Conservation (phyloP, 2,797 vertebrate genomes). For the Staurois parvus region DNA sequence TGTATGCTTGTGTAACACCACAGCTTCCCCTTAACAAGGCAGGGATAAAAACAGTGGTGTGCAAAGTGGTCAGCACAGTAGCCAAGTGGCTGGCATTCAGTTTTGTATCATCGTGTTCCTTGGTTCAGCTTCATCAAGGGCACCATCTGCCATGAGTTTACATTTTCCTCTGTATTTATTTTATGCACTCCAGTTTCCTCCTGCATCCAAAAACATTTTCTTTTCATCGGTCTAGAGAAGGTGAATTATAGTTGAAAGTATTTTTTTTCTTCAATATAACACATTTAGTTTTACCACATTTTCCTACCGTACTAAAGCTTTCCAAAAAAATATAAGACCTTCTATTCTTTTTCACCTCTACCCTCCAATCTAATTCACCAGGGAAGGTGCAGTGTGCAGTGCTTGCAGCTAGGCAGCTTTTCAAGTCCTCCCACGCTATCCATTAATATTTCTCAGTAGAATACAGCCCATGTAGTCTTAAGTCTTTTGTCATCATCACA, state of each 20-base stretch:
- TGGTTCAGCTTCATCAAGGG: not conserved
- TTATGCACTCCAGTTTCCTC: not conserved
- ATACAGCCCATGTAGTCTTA: conserved; percentile 31
- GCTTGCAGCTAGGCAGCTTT: conserved; percentile 25
- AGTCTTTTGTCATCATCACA: conserved; percentile 20
- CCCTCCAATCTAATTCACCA: conserved; percentile 12
- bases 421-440: conserved; percentile 47
- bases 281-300: not conserved
- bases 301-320: conserved; percentile 20
- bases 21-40: too few species aligned
- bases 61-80: too few species aligned
- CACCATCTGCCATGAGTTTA: too few species aligned
- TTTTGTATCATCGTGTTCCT: not conserved
- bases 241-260: not conserved
- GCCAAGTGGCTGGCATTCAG: too few species aligned
- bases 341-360: conserved; percentile 36
- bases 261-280: not conserved
- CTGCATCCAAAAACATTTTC: not conserved
- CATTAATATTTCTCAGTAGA: conserved; percentile 34
- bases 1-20: too few species aligned
- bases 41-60: too few species aligned
- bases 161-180: not conserved
- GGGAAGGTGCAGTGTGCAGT: conserved; percentile 4
- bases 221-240: not conserved
- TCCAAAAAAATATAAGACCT: conserved; percentile 24